phyloP scores from a whole-genome alignment of 2,113 vertebrate species.

The Stegastes partitus region DNA sequence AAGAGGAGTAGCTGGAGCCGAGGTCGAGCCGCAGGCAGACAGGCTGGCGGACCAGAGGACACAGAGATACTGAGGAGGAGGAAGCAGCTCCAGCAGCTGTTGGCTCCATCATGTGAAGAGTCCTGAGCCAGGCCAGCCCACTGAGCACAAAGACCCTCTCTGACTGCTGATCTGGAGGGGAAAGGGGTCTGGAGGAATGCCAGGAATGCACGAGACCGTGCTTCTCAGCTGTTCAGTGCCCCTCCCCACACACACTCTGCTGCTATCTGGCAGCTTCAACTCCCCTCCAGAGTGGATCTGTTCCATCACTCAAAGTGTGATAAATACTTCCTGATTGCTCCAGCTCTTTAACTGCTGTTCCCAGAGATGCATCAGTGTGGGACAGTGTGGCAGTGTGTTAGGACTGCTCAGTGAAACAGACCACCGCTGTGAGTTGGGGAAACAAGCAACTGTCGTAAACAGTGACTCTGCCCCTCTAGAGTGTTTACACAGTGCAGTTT shows the following conservation, averaged over 20 bases:
- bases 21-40: conserved; percentile 44
- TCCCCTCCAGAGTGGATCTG: conserved; percentile 19
- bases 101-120: conserved; percentile 71
- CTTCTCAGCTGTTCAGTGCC: conserved; percentile 81
- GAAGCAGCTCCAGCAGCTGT: conserved; percentile 79
- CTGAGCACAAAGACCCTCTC: conserved; percentile 73
- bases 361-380: not conserved
- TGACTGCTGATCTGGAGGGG: conserved; percentile 55
- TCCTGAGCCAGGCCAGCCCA: conserved; percentile 40
- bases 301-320: conserved; percentile 34
- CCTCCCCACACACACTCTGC: conserved; percentile 25
- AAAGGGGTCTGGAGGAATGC: conserved; percentile 74
- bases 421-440: not conserved
- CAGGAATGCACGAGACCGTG: conserved; percentile 78
- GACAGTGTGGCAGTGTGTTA: conserved; percentile 6
- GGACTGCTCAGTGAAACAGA: conserved; percentile 31
- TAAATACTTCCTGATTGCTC: conserved; percentile 28
- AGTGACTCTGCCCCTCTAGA: conserved; percentile 5
- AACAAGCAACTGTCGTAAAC: not conserved
- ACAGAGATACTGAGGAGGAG: conserved; percentile 50
- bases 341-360: conserved; percentile 8
- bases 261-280: conserved; percentile 50
- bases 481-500: conserved; percentile 43
- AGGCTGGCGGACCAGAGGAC: conserved; percentile 47
- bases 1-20: conserved; percentile 42